Base-by-base conservation (phyloP, 2,113 vertebrate genomes). In the Lethenteron reissneri region DNA sequence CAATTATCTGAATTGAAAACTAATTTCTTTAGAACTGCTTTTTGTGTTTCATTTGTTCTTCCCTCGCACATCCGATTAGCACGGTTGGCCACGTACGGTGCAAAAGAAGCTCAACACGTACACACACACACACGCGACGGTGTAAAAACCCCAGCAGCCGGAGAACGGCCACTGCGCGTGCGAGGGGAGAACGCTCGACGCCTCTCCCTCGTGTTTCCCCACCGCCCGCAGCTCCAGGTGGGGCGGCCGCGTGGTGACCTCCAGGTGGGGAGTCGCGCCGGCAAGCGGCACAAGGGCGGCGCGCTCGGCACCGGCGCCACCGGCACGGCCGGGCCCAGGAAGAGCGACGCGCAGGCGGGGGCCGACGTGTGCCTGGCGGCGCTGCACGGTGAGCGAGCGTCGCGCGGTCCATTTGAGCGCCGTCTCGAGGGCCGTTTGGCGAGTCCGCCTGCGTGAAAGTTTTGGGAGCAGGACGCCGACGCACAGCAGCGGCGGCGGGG, bases 311-410 rank as follows among this genome's bases (percentile, higher is more conserved):
- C 41, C 41, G 76, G 78, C 3, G 71, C 75, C 1, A 3, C 58
- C 25, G 73, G 73, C 7, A 77, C 77, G 0, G 74, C 75, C 15
- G 76, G 76, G 11, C 78, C 86, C 73, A 82, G 83, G 72, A 92
- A 92, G 74, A 83, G 83, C 15, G 87, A 90, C 72, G 72, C 58
- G 8, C 71, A 81, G 41, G 84, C 87, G 73, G 90, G 90, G 78
- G 85, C 85, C 0, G 86, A 88, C 1, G 84, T 87, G 2, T 90
- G 87, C 14, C 74, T 83, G 2, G 82, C 85, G 1, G 87, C 87
- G 0, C 77, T 90, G 70, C 83, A 79, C 78, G 87, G 89, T 88
- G 21, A 76, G 70, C 3, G 70, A 71, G 70, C 56, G 70, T n/a
- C 41, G 41, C 41, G 41, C 41, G 41, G 41, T 41, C 41, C 5